Evolutionary conservation across 1,140 invertebrate species (phyloP), one percentile per base, ranked within the genome.

Genomic region (Hycleus cichorii): DNA sequence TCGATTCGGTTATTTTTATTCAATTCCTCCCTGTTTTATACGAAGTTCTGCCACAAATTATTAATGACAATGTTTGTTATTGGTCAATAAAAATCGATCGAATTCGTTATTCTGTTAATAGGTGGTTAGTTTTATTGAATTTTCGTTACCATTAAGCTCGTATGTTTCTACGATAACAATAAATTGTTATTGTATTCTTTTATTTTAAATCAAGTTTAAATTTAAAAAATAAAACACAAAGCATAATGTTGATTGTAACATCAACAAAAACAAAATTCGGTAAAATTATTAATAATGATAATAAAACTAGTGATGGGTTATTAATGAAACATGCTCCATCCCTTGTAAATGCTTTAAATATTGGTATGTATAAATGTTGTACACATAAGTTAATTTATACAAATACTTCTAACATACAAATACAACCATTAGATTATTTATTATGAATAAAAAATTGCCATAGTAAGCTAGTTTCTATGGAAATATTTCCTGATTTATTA

Each of bases 171-270:
- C 7, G 7, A 32, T 32, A 32, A 32, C 7, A 32, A 32, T 32
- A 32, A 32, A 32, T 5, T 7, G 32, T 18, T 18, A 18, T 18
- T 18, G 18, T 18, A 18, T 18, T 18, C 2, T 18, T 18, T 32
- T 32, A 4, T 32, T 32, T 32, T 32, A 7, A 7, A 32, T 32
- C 18, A 2, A 18, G 18, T 18, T 18, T 18, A 18, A 18, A 32
- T 32, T 32, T 32, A 32, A 32, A 32, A 32, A 32, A 4, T 5
- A 32, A 32, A 2, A 32, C 32, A 32, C 2, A 32, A 32, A 32
- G 32, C 10, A 59, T 10, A 3, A 60, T 60, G 59, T 57, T 60
- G 59, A 24, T 57, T 10, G 59, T 60, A 6, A 60, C 59, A 11
- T 57, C 59, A 2, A 45, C 52, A 26, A 46, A 57, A 26, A 60